Base-by-base conservation (phyloP, 2,113 vertebrate species). In the Hiodon alosoides region DNA sequence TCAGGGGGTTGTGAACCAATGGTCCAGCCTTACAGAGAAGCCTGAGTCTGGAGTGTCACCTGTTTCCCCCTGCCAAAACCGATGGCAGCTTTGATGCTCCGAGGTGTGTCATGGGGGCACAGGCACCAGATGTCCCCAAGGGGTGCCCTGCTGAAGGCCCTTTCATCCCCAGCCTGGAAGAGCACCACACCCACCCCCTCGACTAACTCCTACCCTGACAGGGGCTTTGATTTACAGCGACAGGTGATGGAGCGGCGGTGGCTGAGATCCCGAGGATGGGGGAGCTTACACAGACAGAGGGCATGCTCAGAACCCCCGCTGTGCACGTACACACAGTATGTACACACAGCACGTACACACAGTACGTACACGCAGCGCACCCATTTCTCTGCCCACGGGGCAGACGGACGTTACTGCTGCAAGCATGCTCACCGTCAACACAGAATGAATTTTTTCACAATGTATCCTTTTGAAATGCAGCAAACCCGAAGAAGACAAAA, bases 121-220 rank as follows among this genome's bases (percentile, higher is more conserved):
- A 14, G 74, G 71, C 68, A 83, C 86, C 76, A 85, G 83, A 83
- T 81, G 87, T 90, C 85, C 85, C 62, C 73, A 81, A 57, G 7
- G 69, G 68, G 53, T 69, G 66, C 66, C 57, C 77, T 66, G 69
- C 80, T 81, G 85, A 82, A 86, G 0, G 64, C 82, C 74, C 92
- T 94, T 94, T 94, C 92, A 93, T 91, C 90, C 87, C 78, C 0
- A n/a, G 75, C 80, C 80, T 14, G 7, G 13, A 73, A 48, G 75
- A 83, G 52, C 31, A 31, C 31, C 31, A 69, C 80, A 74, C 9
- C 46, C 51, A 54, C 9, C 14, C 31, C 65, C 73, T 50, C 62
- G 11, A 7, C 73, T 31, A n/a, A 46, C n/a, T 9, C 64, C 14
- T 13, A 46, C 55, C 53, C 46, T 59, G 46, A 7, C 53, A 59